Base-by-base conservation (phyloP, 2,113 vertebrate genomes). In the Trogon surrucura region DNA sequence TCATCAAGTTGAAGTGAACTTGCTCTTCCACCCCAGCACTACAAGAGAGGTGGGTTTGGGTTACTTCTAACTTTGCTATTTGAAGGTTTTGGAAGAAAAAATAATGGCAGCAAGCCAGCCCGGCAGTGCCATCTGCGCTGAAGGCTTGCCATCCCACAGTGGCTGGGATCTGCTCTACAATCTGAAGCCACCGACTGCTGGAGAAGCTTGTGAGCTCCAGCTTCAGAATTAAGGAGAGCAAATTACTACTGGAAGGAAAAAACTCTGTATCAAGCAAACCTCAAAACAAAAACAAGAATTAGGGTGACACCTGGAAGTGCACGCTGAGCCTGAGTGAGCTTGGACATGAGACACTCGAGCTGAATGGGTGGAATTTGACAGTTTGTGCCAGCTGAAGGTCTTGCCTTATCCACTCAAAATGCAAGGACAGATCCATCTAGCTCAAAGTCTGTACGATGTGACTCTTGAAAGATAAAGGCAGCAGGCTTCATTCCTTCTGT, bases 401-500 rank as follows among this genome's bases (percentile, higher is more conserved):
- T 67, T 41, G 16, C 20, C 32, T 64, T 38, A 14, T 7, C 23
- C 61, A 27, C 58, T 74, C 3, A 29, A 73, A 93, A 38, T 29
- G 16, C 50, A 73, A 23, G 32, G n/a, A 22, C 16, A 70, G 41
- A 29, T 47, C 19, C 5, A 20, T 10, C n/a, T 48, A 29, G 20
- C 45, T 72, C 38, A 16, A 81, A 80, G 32, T 17, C 13, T 60
- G 22, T 22, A 27, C 50, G 38, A 20, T n/a, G 26, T 15, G 16
- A 57, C 15, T 78, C 73, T 30, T 48, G n/a, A 36, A 78, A 78
- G 85, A 48, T 11, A 54, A 73, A 89, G n/a, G 50, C 45, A 70
- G 36, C 0, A 9, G 61, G 17, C 26, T 74, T 84, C 14, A 5
- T 56, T 67, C 32, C 26, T 87, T 56, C 48, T 0, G 0, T 38